These are phyloP conservation scores for Notothenia coriiceps DNA, from an alignment of 2,113 vertebrate genomes.

Conservation along the genomic window DNA sequence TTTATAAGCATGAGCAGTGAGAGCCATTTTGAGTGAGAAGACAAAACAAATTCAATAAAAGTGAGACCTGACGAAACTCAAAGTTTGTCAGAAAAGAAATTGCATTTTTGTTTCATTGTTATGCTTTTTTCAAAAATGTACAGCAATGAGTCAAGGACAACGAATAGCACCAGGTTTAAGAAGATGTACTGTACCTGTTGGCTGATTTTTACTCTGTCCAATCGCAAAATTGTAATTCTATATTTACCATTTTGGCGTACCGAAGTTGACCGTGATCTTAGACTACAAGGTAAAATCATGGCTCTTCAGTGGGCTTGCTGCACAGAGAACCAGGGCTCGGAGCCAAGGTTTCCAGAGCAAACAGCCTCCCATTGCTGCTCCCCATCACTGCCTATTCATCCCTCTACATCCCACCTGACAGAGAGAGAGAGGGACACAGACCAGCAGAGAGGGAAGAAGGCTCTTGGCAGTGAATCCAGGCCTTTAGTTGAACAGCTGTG, in stretches of 20 bases:
- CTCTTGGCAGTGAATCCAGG: conserved; percentile 69
- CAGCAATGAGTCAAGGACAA: conserved; percentile 10
- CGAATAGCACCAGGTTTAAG: background rate
- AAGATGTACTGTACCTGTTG: background rate
- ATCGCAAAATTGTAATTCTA: background rate
- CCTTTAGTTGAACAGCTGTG: conserved; percentile 78
- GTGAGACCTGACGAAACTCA: background rate
- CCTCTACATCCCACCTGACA: conserved; percentile 72
- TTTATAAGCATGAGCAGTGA: background rate
- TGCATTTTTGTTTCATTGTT: background rate
- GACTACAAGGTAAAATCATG: conserved; percentile 18
- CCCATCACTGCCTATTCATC: conserved; percentile 78
- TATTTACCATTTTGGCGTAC: background rate
- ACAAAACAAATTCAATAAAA: background rate
- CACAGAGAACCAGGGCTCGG: conserved; percentile 40
- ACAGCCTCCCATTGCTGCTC: conserved; percentile 60
- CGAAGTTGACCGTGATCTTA: background rate
- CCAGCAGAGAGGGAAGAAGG: conserved; percentile 43
- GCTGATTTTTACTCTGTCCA: background rate
- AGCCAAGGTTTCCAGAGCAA: conserved; percentile 65
- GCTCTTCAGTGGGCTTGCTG: conserved; percentile 37
- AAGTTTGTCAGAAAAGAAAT: background rate
- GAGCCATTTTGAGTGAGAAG: background rate
- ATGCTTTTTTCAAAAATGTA: background rate
- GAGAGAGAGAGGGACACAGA: conserved; percentile 22